phyloP scores from a whole-genome alignment of 2,113 vertebrate species.

The Terrapene triunguis region DNA sequence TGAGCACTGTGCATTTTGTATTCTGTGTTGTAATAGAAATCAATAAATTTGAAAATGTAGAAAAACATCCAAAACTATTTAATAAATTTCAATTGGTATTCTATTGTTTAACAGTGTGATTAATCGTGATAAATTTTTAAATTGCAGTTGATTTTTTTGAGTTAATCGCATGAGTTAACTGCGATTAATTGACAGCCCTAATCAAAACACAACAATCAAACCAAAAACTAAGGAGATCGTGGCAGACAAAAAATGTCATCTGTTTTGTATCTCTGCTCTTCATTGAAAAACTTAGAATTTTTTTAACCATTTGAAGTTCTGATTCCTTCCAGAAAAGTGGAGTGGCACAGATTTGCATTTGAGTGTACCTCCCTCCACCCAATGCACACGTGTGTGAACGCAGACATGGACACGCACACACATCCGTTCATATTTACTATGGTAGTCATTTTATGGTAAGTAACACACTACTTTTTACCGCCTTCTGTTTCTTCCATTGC shows the following conservation, averaged over 20 bases:
- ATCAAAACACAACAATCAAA: accelerated
- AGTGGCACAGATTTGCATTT: neutral
- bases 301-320: neutral
- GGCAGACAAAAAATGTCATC: neutral
- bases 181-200: no score
- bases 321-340: neutral
- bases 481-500: neutral
- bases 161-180: no score
- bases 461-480: neutral
- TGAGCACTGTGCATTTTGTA: no score
- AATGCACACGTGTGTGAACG: accelerated
- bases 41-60: no score
- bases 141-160: no score
- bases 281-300: neutral
- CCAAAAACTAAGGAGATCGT: neutral
- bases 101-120: no score
- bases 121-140: no score
- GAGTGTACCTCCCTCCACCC: accelerated
- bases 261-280: neutral
- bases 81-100: no score
- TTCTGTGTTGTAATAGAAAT: no score
- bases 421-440: neutral
- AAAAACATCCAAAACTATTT: no score
- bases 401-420: neutral
- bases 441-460: neutral